Conservation (phyloP, 2,113 vertebrate species). For the Periophthalmodon schlosseri region DNA sequence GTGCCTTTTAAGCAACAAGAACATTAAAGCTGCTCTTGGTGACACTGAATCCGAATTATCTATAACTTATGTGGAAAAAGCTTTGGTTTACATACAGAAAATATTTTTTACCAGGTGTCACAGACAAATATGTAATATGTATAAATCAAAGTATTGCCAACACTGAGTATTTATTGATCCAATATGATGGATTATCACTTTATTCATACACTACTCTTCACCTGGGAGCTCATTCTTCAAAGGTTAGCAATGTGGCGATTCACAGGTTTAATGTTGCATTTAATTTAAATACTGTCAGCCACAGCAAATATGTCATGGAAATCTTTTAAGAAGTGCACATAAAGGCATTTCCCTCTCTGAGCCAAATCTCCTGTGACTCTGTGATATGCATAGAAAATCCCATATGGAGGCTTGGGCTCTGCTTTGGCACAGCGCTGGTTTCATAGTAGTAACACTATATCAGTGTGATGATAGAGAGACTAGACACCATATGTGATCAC, state of each 20-base stretch:
- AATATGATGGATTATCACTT: background rate
- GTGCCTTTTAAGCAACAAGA: no score
- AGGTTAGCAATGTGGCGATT: background rate
- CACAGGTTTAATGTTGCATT: background rate
- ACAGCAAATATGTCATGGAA: background rate
- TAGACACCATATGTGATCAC: conserved; percentile 45
- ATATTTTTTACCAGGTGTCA: no score
- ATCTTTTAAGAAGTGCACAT: background rate
- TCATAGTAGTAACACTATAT: conserved; percentile 25
- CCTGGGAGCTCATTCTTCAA: background rate
- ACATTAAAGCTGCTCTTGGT: no score
- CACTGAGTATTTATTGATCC: background rate
- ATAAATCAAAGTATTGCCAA: background rate
- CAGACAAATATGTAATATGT: no score
- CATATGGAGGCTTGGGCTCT: conserved; percentile 4
- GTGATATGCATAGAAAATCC: conserved; percentile 9
- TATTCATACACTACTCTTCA: background rate
- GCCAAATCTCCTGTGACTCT: conserved; percentile 3
- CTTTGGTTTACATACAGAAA: no score
- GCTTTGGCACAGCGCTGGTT: conserved; percentile 11
- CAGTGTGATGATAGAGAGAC: conserved; percentile 16
- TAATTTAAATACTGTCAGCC: background rate
- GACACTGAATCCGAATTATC: no score
- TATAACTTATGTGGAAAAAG: no score
- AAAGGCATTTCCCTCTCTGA: background rate